phyloP scores from a whole-genome alignment of 2,113 vertebrate genomes.

The Xerus inauris region DNA sequence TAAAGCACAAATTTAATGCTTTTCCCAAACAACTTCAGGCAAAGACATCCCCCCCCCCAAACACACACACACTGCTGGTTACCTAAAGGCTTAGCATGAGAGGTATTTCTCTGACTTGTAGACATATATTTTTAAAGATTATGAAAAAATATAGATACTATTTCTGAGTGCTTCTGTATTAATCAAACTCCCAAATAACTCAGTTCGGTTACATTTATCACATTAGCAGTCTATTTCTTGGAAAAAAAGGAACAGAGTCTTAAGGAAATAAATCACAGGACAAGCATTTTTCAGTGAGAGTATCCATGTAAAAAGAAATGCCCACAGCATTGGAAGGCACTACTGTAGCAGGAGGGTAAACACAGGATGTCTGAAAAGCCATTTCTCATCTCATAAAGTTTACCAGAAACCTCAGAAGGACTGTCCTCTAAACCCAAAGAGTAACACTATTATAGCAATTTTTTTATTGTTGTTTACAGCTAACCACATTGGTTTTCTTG shows the following conservation, averaged over 20 bases:
- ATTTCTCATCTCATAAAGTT: not conserved
- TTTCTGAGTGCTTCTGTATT: not conserved
- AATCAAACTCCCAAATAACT: not conserved
- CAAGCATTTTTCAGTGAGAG: not conserved
- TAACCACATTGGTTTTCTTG: constrained; percentile 15
- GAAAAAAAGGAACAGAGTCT: not conserved
- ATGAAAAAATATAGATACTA: not conserved
- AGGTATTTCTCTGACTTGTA: not conserved
- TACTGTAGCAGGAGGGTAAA: not conserved
- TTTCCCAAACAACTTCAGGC: not conserved
- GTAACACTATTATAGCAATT: not conserved
- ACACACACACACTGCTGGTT: no score
- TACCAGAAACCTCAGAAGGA: not conserved
- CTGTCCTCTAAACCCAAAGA: not conserved
- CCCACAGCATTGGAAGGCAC: not conserved
- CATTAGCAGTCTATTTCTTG: not conserved
- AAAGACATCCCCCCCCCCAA: not conserved
- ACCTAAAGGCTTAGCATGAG: not conserved
- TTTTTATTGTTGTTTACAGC: not conserved
- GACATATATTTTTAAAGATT: not conserved
- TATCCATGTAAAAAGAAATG: not conserved
- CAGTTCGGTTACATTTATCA: not conserved
- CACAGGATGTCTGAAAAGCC: not conserved
- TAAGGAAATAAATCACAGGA: not conserved
- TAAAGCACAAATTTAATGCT: not conserved